phyloP scores from a whole-genome alignment of 2,888 invertebrate species.

The Volucella bombylans region DNA sequence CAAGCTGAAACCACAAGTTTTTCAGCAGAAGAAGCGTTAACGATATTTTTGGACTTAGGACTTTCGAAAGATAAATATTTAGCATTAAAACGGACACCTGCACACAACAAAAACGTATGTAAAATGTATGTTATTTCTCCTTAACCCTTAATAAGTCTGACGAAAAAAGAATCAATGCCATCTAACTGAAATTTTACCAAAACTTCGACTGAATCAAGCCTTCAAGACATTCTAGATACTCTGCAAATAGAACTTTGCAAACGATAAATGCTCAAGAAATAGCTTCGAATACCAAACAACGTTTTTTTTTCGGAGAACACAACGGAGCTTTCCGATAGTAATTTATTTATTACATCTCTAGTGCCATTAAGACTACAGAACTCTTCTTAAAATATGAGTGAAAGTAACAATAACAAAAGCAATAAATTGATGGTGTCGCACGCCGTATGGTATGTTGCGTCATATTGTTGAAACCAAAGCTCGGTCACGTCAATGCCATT shows the following conservation, averaged over 20 bases:
- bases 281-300: neutral
- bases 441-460: no score
- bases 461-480: no score
- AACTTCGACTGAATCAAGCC: constrained; percentile 7
- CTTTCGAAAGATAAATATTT: no score
- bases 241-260: constrained; percentile 1
- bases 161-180: constrained; percentile 8
- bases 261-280: neutral
- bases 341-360: constrained; percentile 5
- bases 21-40: no score
- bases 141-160: constrained; percentile 8
- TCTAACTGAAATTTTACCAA: neutral
- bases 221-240: constrained; percentile 20
- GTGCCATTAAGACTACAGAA: neutral
- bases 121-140: neutral
- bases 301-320: constrained; percentile 1
- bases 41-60: no score
- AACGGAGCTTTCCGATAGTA: neutral
- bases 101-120: constrained; percentile 3
- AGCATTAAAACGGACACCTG: neutral
- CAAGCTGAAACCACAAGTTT: no score
- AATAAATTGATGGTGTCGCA: no score
- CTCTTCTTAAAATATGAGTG: neutral
- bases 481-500: no score
- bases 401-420: neutral